phyloP scores from a whole-genome alignment of 35 echinoderm and acorn worm species.

The Amphiura filiformis region DNA sequence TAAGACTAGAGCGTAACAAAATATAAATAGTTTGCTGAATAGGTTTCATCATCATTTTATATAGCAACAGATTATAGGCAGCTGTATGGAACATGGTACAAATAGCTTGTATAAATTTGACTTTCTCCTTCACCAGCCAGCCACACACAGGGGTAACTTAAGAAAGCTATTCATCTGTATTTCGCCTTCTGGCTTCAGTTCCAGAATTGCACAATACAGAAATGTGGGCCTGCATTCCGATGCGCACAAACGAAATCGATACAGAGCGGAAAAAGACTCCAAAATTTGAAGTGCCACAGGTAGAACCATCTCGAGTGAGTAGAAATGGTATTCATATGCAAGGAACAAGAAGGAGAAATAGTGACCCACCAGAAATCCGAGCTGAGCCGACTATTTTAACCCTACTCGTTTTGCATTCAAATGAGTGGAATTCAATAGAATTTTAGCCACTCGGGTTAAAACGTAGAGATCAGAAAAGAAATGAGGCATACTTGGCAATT shows the following conservation, averaged over 20 bases:
- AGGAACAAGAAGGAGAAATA: neutral
- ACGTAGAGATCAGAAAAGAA: neutral
- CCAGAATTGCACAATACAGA: neutral
- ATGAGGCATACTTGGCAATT: neutral
- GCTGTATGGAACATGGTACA: too few relatives aligned
- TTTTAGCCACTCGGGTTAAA: neutral
- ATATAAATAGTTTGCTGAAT: too few relatives aligned
- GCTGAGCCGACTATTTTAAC: neutral
- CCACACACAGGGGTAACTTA: too few relatives aligned
- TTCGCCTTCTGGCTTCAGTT: too few relatives aligned
- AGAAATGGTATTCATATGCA: neutral
- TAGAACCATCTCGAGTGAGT: neutral
- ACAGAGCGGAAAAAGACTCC: neutral
- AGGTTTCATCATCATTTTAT: too few relatives aligned
- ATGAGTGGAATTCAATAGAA: neutral
- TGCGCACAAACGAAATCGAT: neutral
- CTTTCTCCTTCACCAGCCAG: too few relatives aligned
- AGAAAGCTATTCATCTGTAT: too few relatives aligned
- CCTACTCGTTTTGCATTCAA: neutral
- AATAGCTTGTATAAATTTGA: too few relatives aligned
- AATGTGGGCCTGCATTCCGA: constrained; percentile 9
- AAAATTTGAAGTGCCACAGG: constrained; percentile 4
- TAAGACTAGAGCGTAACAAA: too few relatives aligned
- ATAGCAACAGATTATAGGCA: too few relatives aligned
- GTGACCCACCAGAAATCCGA: neutral